phyloP scores from a whole-genome alignment of 2,888 invertebrate genomes.

The Clunio marinus region DNA sequence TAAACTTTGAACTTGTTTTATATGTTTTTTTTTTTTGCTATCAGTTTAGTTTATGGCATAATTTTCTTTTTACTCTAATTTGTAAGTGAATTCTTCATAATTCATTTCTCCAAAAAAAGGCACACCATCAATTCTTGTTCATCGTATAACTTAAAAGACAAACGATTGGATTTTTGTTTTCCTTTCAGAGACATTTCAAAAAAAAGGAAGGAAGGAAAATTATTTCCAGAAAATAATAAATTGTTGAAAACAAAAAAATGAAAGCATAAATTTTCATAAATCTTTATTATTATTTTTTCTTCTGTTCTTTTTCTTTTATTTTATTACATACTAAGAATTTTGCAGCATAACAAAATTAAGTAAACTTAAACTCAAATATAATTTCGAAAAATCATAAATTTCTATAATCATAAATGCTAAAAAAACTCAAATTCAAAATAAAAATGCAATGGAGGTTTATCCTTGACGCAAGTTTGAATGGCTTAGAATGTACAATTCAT shows the following conservation, averaged over 20 bases:
- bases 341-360: slow-evolving; percentile 3
- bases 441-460: too few species aligned
- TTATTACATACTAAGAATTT: too few species aligned
- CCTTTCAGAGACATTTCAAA: background rate
- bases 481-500: background rate
- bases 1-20: background rate
- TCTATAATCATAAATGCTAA: background rate
- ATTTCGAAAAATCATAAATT: background rate
- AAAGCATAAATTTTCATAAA: background rate
- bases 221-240: too few species aligned
- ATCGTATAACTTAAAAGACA: background rate
- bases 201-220: background rate
- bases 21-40: too few species aligned
- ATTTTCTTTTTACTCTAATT: background rate
- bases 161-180: background rate
- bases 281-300: slow-evolving; percentile 4
- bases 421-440: too few species aligned
- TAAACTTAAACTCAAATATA: background rate
- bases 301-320: too few species aligned
- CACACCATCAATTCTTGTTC: slow-evolving; percentile 23
- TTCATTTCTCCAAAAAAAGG: slow-evolving; percentile 19
- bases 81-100: background rate
- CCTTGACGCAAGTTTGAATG: slow-evolving; percentile 16
- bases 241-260: background rate
- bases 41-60: background rate